Conservation (phyloP, 2,888 invertebrate species). For the Luperina testacea region DNA sequence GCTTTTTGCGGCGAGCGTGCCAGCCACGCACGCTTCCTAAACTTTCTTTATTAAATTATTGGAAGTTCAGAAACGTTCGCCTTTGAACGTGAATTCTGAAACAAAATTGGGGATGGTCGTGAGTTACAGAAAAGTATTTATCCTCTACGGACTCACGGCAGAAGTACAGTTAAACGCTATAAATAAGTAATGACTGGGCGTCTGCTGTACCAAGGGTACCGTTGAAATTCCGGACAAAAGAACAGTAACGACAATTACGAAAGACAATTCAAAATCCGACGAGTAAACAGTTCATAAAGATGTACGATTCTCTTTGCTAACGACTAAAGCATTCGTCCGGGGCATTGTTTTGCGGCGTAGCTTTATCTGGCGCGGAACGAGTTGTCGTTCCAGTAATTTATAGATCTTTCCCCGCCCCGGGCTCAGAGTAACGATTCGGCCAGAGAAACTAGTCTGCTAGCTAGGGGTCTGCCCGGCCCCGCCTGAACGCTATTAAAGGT, state of each 20-base stretch:
- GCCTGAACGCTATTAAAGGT: slow-evolving; percentile 85
- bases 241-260: slow-evolving; percentile 72
- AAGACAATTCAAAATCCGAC: slow-evolving; percentile 77
- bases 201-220: slow-evolving; percentile 54
- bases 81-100: slow-evolving; percentile 86
- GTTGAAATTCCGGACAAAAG: slow-evolving; percentile 70
- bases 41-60: slow-evolving; percentile 90
- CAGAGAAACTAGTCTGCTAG: slow-evolving; percentile 76
- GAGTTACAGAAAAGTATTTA: slow-evolving; percentile 80
- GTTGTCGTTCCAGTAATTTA: slow-evolving; percentile 89
- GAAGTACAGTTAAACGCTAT: slow-evolving; percentile 64
- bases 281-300: slow-evolving; percentile 86
- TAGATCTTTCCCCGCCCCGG: slow-evolving; percentile 87
- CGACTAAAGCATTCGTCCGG: slow-evolving; percentile 85
- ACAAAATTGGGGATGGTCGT: slow-evolving; percentile 84
- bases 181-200: slow-evolving; percentile 64
- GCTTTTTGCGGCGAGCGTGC: slow-evolving; percentile 89
- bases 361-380: slow-evolving; percentile 89
- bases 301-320: slow-evolving; percentile 83
- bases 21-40: slow-evolving; percentile 89
- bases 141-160: slow-evolving; percentile 67
- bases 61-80: slow-evolving; percentile 89
- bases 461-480: slow-evolving; percentile 71
- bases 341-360: slow-evolving; percentile 88
- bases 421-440: slow-evolving; percentile 81